phyloP scores from a whole-genome alignment of 2,797 vertebrate species.

The Emys orbicularis region DNA sequence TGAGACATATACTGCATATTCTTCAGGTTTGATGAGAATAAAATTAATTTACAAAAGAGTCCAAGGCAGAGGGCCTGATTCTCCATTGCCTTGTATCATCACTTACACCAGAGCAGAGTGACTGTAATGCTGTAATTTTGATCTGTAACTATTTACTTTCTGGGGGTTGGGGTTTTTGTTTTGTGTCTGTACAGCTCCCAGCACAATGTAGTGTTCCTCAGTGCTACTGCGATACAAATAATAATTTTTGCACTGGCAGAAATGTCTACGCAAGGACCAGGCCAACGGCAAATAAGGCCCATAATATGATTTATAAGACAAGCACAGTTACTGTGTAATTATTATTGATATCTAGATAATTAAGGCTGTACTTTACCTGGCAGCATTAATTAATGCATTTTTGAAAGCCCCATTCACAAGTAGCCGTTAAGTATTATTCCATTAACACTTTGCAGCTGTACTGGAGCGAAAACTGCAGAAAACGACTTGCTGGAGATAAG shows the following conservation, averaged over 20 bases:
- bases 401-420: conserved; percentile 51
- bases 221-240: not conserved
- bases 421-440: conserved; percentile 67
- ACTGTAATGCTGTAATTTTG: not conserved
- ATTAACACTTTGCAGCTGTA: conserved; percentile 70
- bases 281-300: not conserved
- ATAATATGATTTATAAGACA: not conserved
- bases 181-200: not conserved
- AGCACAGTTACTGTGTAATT: conserved; percentile 20
- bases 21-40: not conserved
- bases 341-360: conserved; percentile 45
- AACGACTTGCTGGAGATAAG: conserved; percentile 73
- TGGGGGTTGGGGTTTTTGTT: not conserved
- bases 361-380: conserved; percentile 42
- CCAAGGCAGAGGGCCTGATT: not conserved
- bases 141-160: not conserved
- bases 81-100: not conserved
- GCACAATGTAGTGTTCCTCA: not conserved
- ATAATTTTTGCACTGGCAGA: not conserved
- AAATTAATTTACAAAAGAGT: not conserved
- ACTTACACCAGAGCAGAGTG: not conserved
- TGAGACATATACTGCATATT: not conserved
- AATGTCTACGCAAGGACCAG: not conserved
- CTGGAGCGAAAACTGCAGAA: conserved; percentile 67
- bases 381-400: conserved; percentile 45